These are phyloP conservation scores for Desmophyllum pertusum DNA, from an alignment of 92 coral and sea anemone species.

Conservation along the genomic window DNA sequence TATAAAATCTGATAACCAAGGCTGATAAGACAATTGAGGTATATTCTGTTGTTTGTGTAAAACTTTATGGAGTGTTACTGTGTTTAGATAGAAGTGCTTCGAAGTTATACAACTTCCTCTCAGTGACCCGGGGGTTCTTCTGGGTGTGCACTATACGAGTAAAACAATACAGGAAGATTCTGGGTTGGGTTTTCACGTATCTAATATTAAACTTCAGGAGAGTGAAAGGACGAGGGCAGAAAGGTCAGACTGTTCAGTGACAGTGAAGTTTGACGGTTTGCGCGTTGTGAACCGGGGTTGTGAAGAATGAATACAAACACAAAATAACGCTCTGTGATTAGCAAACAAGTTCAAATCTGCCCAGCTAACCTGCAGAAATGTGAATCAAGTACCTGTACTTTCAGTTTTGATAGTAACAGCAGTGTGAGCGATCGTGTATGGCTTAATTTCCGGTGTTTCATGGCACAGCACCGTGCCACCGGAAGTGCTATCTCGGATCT, in stretches of 20 bases:
- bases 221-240: neutral
- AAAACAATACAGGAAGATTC: constrained; percentile 38
- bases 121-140: neutral
- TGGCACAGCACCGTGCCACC: neutral
- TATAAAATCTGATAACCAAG: no score
- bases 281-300: neutral
- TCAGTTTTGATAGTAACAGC: neutral
- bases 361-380: neutral
- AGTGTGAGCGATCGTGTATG: neutral
- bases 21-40: no score
- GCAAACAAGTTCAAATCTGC: neutral
- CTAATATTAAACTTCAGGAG: neutral
- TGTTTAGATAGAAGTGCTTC: neutral
- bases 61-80: neutral
- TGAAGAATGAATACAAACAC: no score
- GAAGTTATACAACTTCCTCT: neutral
- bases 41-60: neutral
- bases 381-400: neutral
- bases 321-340: neutral
- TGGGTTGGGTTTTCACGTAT: constrained; percentile 39
- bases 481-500: neutral
- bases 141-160: constrained; percentile 4
- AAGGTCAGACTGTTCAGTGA: neutral
- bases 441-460: constrained; percentile 11
- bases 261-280: neutral